Evolutionary conservation across 1,140 invertebrate genomes (phyloP), one percentile per base, ranked within the genome.

Genomic region (Gonioctena quinquepunctata): DNA sequence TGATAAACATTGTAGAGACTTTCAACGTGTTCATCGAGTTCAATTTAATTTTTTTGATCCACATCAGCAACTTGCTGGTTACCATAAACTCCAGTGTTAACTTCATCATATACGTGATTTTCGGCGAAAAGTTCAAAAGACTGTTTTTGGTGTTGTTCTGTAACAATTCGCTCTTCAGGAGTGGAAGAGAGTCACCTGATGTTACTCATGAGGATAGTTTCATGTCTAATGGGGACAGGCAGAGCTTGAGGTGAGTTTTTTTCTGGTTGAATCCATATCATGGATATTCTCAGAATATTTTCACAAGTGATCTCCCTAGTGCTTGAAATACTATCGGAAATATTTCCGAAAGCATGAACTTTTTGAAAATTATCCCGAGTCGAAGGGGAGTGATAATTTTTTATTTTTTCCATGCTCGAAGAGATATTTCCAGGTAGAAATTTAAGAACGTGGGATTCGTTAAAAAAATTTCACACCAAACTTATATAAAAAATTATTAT

Each of bases 41-140:
- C 33, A 90, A 68, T 87, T 87, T 70, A 80, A 90, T 77, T 86
- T 95, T 79, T 89, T 94, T 98, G 54, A 92, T 98, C 5, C 95
- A 93, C 77, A 87, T 88, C 5, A 92, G 93, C 73, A 98, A 99
- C 83, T 88, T 98, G n/a, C 86, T 98, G 25, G 95, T 98, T 8
- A 97, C 94, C 23, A 92, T 98, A 75, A 99, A 99, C 85, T 97
- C 95, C 76, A 96, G 96, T 74, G 93, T 98, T 28, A 99, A 99
- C 83, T 98, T 98, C 82, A 90, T 98, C 61, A 96, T 99, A 70
- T 99, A 99, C 84, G 96, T 97, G 68, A 95, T 97, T 33, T 97
- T 98, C 81, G 97, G 96, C 0, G 94, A 97, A 79, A 98, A 98
- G 81, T 99, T 99, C 84, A 94, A 96, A 78, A 88, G 93, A 42